Evolutionary conservation across 2,797 vertebrate species (phyloP).

Genomic region (Oreortyx pictus): DNA sequence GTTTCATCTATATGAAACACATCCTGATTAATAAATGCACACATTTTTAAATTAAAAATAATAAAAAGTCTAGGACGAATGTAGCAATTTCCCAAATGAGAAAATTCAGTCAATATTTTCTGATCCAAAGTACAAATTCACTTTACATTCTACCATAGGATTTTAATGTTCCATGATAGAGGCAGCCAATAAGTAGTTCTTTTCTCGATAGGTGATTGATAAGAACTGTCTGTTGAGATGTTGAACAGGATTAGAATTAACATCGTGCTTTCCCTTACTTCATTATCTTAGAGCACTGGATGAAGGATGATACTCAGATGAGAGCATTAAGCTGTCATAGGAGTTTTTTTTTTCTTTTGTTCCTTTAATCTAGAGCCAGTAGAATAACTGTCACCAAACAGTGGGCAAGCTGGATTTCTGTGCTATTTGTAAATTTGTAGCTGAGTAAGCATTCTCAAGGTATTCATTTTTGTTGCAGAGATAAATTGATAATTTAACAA

Average conservation of each 20-base stretch:
- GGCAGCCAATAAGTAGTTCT: neutral
- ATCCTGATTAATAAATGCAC: neutral
- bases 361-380: neutral
- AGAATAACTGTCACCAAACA: conserved; percentile 12
- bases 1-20: neutral
- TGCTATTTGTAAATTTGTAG: neutral
- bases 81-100: neutral
- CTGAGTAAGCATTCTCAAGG: neutral
- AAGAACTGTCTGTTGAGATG: neutral
- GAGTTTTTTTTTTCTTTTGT: neutral
- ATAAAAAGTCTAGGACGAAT: neutral
- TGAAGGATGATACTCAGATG: neutral
- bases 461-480: neutral
- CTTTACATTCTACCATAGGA: neutral
- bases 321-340: conserved; percentile 3
- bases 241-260: neutral
- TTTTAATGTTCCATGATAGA: neutral
- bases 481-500: neutral
- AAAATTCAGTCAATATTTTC: neutral
- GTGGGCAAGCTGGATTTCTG: conserved; percentile 6
- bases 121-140: conserved; percentile 9
- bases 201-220: neutral
- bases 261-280: neutral
- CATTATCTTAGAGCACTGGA: neutral
- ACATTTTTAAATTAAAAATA: conserved; percentile 5